These are phyloP conservation scores for Myiagra hebetior DNA, from an alignment of 2,113 vertebrate species.

Conservation along the genomic window DNA sequence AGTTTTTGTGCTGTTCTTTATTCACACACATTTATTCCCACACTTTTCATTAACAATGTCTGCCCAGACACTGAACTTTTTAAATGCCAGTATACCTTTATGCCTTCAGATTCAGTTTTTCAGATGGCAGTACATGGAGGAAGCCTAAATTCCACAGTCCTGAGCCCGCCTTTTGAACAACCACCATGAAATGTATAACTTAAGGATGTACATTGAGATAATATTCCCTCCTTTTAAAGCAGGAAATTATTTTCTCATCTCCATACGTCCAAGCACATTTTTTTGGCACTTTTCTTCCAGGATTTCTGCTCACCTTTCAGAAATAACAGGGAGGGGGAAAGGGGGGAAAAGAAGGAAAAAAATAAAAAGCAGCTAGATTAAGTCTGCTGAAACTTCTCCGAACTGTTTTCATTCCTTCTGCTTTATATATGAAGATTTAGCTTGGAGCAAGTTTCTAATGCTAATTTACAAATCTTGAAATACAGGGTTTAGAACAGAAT, in stretches of 20 bases:
- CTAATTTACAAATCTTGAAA: constrained; percentile 39
- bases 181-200: not conserved
- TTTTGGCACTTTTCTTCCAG: not conserved
- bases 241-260: not conserved
- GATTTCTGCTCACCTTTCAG: not conserved
- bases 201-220: not conserved
- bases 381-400: not conserved
- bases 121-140: not conserved
- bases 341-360: too few relatives aligned
- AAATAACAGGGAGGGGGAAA: not conserved
- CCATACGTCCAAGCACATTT: not conserved
- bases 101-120: not conserved
- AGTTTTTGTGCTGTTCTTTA: not conserved
- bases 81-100: not conserved
- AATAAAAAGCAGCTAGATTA: not conserved
- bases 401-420: not conserved
- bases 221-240: not conserved
- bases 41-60: not conserved
- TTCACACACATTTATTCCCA: not conserved
- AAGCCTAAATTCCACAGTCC: not conserved
- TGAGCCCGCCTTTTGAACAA: not conserved
- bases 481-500: not conserved
- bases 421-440: not conserved
- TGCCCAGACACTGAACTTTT: not conserved
- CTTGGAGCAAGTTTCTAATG: constrained; percentile 5